These are phyloP conservation scores for Automeris io DNA, from an alignment of 2,888 invertebrate genomes.

Conservation along the genomic window DNA sequence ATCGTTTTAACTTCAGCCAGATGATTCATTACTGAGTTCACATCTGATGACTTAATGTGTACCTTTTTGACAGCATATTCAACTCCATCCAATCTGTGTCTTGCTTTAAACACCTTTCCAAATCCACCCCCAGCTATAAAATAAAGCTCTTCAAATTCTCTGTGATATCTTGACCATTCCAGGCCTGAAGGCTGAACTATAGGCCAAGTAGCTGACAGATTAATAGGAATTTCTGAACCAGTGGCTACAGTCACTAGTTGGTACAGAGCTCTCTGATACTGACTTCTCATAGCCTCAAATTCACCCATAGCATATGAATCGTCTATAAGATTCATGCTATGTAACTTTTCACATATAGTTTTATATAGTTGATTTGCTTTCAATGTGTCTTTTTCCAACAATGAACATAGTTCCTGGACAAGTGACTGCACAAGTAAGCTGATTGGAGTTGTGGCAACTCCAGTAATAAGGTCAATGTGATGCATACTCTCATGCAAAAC, in stretches of 20 bases:
- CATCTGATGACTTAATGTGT: constrained; percentile 78
- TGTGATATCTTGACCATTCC: constrained; percentile 80
- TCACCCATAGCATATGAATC: constrained; percentile 82
- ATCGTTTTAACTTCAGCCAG: constrained; percentile 88
- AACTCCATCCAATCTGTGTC: constrained; percentile 84
- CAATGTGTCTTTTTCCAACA: constrained; percentile 78
- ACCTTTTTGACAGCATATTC: constrained; percentile 90
- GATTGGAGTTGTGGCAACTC: constrained; percentile 74
- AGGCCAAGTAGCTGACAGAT: constrained; percentile 70
- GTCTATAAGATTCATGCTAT: constrained; percentile 82
- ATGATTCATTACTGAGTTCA: constrained; percentile 80
- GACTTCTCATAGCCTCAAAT: constrained; percentile 81
- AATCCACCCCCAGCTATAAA: constrained; percentile 86
- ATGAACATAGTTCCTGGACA: constrained; percentile 80
- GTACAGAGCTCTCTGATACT: constrained; percentile 81
- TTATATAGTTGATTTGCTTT: constrained; percentile 79
- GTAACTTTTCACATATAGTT: constrained; percentile 81
- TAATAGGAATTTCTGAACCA: constrained; percentile 69
- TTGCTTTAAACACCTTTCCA: constrained; percentile 85
- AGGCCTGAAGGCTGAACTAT: constrained; percentile 66
- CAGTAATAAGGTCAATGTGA: constrained; percentile 55
- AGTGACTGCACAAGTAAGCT: constrained; percentile 84
- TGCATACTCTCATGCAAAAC: constrained; percentile 49
- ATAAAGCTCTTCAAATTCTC: constrained; percentile 82
- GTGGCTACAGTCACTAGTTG: constrained; percentile 79